phyloP scores from a whole-genome alignment of 2,113 vertebrate genomes.

The Formicarius rufipectus region DNA sequence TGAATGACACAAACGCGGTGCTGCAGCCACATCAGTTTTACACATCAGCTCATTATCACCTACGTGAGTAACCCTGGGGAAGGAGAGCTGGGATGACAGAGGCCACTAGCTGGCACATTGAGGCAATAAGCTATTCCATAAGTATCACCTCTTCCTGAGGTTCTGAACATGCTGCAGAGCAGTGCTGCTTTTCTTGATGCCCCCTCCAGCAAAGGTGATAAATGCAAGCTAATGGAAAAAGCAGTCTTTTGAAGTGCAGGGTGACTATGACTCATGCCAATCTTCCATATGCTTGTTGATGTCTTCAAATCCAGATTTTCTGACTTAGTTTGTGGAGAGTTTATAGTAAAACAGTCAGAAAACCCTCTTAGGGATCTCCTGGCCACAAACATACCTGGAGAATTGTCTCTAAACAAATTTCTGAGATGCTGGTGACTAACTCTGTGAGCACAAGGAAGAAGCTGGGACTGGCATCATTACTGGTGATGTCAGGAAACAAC shows the following conservation, averaged over 20 bases:
- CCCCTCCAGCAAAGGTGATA: background rate
- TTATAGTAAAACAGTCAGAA: background rate
- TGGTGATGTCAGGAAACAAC: background rate
- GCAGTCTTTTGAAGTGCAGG: background rate
- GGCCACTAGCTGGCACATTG: background rate
- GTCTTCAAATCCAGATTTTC: background rate
- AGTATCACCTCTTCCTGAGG: background rate
- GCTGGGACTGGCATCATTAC: background rate
- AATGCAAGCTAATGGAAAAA: background rate
- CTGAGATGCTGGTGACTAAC: background rate
- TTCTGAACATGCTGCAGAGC: background rate
- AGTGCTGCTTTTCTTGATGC: background rate
- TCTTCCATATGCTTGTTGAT: background rate
- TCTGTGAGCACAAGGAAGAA: background rate
- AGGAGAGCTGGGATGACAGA: background rate
- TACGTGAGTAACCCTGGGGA: background rate
- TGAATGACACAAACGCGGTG: no score
- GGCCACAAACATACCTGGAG: background rate
- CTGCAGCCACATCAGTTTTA: no score
- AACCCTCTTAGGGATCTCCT: background rate
- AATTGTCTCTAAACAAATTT: background rate
- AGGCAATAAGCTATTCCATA: background rate
- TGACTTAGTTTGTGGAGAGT: background rate
- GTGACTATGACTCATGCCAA: background rate
- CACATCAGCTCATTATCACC: background rate